Conservation (phyloP, 2,113 vertebrate species). For the Axis porcinus region DNA sequence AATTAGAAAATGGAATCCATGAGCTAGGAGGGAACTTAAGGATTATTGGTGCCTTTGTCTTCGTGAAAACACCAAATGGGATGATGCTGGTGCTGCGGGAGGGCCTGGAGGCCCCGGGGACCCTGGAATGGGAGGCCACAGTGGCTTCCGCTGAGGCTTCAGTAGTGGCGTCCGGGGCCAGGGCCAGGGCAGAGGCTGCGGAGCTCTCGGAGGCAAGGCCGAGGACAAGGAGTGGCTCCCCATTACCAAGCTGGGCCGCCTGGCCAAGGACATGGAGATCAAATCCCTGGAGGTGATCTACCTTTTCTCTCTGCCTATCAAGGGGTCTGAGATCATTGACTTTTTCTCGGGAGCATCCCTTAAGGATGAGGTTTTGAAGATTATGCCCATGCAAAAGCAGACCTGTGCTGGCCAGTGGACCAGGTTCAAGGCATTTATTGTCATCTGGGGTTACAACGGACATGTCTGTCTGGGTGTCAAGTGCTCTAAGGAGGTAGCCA, state of each 20-base stretch:
- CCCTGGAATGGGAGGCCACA: neutral
- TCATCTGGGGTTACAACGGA: neutral
- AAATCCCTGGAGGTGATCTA: neutral
- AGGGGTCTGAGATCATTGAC: neutral
- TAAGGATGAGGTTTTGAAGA: neutral
- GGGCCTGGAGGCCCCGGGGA: accelerated
- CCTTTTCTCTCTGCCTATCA: neutral
- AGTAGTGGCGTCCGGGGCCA: accelerated
- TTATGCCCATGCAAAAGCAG: neutral
- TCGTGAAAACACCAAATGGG: neutral
- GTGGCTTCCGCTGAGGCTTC: neutral
- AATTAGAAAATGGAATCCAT: neutral
- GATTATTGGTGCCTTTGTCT: neutral
- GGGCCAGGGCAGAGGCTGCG: accelerated
- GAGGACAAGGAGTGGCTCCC: neutral
- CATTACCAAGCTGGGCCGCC: neutral
- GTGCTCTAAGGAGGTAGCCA: neutral
- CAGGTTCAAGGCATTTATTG: neutral
- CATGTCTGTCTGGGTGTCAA: neutral
- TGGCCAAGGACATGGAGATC: neutral
- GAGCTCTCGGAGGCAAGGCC: accelerated
- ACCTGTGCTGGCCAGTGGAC: neutral
- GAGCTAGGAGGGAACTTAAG: neutral
- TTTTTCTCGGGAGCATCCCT: neutral
- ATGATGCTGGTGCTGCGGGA: neutral